Percentiles rank a stretch among this genome's conserved stretches.
These are phyloP conservation scores for Ectemnius lituratus DNA, from an alignment of 2,888 invertebrate genomes.

Conservation along the genomic window DNA sequence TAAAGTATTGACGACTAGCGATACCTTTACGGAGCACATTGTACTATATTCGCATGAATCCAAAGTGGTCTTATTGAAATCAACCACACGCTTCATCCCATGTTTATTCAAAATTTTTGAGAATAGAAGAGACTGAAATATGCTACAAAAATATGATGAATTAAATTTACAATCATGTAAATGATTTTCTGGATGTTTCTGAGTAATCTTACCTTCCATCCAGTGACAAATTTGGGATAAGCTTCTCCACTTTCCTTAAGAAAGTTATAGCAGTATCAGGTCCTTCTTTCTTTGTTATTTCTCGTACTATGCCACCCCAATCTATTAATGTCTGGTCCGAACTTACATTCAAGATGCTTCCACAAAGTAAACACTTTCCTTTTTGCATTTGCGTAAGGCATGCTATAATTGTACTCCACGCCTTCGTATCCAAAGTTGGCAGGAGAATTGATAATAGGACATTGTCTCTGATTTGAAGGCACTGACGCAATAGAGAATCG, in stretches of 20 bases:
- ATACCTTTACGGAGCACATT: slow-evolving; percentile 72
- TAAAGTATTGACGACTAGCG: no score
- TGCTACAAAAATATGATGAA: slow-evolving; percentile 57
- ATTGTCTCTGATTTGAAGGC: slow-evolving; percentile 82
- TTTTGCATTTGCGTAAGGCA: slow-evolving; percentile 81
- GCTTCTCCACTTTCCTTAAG: slow-evolving; percentile 80
- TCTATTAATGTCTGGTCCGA: slow-evolving; percentile 79
- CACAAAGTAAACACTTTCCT: slow-evolving; percentile 83
- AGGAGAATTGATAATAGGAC: slow-evolving; percentile 80
- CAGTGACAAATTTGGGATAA: slow-evolving; percentile 81
- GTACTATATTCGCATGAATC: slow-evolving; percentile 63
- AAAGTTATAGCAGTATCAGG: slow-evolving; percentile 81
- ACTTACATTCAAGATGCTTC: slow-evolving; percentile 74
- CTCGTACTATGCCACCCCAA: slow-evolving; percentile 82
- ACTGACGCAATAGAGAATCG: slow-evolving; percentile 79
- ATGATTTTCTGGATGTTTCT: no score
- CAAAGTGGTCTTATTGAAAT: slow-evolving; percentile 60
- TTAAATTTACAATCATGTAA: background rate
- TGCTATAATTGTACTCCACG: slow-evolving; percentile 81
- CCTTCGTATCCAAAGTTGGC: slow-evolving; percentile 80
- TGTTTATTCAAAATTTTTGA: slow-evolving; percentile 70
- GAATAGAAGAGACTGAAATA: slow-evolving; percentile 72
- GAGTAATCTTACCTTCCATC: slow-evolving; percentile 78
- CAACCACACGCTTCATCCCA: slow-evolving; percentile 66
- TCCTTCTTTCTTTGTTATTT: slow-evolving; percentile 83